A percentile compares a stretch with the other conserved stretches of the same genome.
These are phyloP conservation scores for Balanococcus diminutus DNA, from an alignment of 2,888 invertebrate genomes.

Conservation along the genomic window DNA sequence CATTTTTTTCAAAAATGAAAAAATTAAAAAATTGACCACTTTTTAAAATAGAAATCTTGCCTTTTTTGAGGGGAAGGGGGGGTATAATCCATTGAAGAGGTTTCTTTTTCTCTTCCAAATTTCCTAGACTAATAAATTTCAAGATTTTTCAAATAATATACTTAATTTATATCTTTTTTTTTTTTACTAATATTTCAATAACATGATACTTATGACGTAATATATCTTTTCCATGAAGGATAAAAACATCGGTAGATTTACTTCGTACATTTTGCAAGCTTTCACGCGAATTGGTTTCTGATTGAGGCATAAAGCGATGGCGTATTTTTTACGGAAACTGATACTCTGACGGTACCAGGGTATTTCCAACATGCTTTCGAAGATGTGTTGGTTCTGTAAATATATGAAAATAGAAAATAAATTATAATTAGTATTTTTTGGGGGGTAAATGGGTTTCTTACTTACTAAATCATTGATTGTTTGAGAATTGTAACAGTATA, in stretches of 20 bases:
- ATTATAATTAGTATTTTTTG: too few species aligned
- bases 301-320: background rate
- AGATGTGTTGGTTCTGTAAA: background rate
- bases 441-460: too few species aligned
- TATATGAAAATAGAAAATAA: too few species aligned
- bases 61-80: too few species aligned
- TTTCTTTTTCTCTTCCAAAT: too few species aligned
- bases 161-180: too few species aligned
- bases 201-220: background rate
- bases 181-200: background rate
- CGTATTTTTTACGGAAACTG: background rate
- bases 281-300: background rate
- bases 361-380: background rate
- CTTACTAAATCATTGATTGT: background rate
- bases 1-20: too few species aligned
- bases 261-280: conserved; percentile 2
- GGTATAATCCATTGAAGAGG: too few species aligned
- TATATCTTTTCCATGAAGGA: background rate
- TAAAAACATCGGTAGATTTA: background rate
- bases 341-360: background rate
- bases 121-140: too few species aligned
- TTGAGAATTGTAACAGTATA: background rate
- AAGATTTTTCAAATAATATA: too few species aligned
- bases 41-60: too few species aligned
- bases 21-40: too few species aligned